Evolutionary conservation across 2,888 invertebrate genomes (phyloP).

Genomic region (Scaptomyza polygonia): DNA sequence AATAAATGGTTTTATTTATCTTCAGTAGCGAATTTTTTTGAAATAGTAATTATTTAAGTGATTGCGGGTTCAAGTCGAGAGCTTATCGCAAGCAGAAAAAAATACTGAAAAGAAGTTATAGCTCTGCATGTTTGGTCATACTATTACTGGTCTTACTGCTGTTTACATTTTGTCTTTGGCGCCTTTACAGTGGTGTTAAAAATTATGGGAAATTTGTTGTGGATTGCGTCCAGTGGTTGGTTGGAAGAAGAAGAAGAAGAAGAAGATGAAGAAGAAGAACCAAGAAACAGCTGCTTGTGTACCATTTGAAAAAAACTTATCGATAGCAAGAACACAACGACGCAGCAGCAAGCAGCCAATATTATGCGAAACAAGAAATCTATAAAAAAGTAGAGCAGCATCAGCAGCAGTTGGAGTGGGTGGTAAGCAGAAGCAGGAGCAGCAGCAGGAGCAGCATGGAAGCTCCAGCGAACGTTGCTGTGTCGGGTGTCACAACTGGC

Average conservation of each 20-base stretch:
- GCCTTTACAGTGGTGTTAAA: conserved; percentile 25
- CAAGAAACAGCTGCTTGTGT: conserved; percentile 42
- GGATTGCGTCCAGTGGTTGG: conserved; percentile 28
- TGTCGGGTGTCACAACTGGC: conserved; percentile 31
- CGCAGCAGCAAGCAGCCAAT: conserved; percentile 52
- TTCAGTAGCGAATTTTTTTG: background rate
- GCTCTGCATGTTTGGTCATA: background rate
- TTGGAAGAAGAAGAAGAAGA: background rate
- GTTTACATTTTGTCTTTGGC: conserved; percentile 37
- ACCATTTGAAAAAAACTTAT: conserved; percentile 30
- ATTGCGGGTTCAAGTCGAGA: background rate
- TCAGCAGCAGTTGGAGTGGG: conserved; percentile 56
- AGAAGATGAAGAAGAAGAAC: conserved; percentile 11
- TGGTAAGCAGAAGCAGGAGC: conserved; percentile 29
- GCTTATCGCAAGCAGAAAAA: background rate
- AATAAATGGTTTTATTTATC: background rate
- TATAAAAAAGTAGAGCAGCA: conserved; percentile 72
- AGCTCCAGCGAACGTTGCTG: conserved; percentile 43
- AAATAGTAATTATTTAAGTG: background rate
- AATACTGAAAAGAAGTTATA: background rate
- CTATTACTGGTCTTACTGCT: conserved; percentile 37
- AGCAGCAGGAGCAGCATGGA: conserved; percentile 53
- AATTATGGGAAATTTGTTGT: conserved; percentile 22
- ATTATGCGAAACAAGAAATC: conserved; percentile 68
- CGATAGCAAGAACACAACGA: conserved; percentile 49